Percentiles rank a stretch among this genome's conserved stretches.
phyloP scores from a whole-genome alignment of 2,113 vertebrate genomes.

The Philantomba maxwellii region DNA sequence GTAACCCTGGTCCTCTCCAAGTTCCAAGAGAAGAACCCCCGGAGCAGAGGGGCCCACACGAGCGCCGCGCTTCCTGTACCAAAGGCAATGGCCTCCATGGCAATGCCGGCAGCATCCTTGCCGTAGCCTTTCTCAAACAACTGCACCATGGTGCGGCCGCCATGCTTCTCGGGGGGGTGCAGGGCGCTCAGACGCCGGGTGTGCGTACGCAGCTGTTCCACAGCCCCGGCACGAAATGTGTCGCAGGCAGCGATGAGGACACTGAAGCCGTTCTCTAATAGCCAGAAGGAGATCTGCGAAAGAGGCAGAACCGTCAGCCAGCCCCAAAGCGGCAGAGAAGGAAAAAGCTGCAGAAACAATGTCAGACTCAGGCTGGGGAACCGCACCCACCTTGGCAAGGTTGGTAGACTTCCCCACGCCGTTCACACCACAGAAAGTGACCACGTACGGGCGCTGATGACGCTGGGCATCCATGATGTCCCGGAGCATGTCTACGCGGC shows the following conservation, averaged over 20 bases:
- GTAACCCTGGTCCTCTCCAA: neutral
- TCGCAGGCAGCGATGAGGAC: constrained; percentile 97
- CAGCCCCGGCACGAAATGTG: constrained; percentile 94
- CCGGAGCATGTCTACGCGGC: constrained; percentile 92
- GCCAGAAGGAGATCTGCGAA: constrained; percentile 94
- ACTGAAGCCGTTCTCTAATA: constrained; percentile 94
- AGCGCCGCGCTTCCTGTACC: constrained; percentile 75
- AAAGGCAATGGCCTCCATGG: constrained; percentile 97
- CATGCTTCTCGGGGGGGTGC: constrained; percentile 88
- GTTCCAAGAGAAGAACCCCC: neutral
- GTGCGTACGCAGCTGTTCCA: constrained; percentile 97
- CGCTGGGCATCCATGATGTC: constrained; percentile 95
- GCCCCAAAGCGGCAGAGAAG: neutral
- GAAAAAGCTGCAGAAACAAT: no score
- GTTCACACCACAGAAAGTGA: constrained; percentile 97
- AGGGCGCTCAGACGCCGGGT: constrained; percentile 92
- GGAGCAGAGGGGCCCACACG: neutral
- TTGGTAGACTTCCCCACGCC: constrained; percentile 98
- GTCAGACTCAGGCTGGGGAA: fast-evolving
- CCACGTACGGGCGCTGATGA: constrained; percentile 89
- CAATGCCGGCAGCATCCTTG: constrained; percentile 96
- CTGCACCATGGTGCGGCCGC: constrained; percentile 88
- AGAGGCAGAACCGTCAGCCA: fast-evolving
- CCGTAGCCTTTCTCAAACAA: constrained; percentile 98
- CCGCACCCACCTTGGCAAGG: constrained; percentile 88